Evolutionary conservation across 1,140 invertebrate genomes (phyloP).

Genomic region (Cotesia typhae): DNA sequence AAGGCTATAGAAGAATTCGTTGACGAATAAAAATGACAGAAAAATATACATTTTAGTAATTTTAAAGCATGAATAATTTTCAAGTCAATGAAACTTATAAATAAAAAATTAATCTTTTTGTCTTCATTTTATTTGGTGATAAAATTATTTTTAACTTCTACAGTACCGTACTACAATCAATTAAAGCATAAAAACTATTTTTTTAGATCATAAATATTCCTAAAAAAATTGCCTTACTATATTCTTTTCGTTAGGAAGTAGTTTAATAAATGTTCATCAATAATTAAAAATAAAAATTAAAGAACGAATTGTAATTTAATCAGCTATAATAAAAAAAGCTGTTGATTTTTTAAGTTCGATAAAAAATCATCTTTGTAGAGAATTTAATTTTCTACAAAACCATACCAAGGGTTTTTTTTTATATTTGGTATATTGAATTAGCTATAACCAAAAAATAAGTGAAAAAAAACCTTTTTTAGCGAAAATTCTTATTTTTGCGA

Average conservation of each 20-base stretch:
- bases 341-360: too few species aligned
- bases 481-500: constrained; percentile 11
- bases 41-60: neutral
- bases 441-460: constrained; percentile 3
- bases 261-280: constrained; percentile 12
- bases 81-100: too few species aligned
- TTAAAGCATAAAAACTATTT: too few species aligned
- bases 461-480: neutral
- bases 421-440: neutral
- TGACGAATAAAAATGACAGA: neutral
- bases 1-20: neutral
- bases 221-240: neutral
- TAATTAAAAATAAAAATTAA: constrained; percentile 9
- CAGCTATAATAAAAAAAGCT: too few species aligned
- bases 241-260: neutral
- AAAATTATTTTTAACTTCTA: too few species aligned
- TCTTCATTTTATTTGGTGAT: too few species aligned
- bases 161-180: too few species aligned
- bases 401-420: neutral
- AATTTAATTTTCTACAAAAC: too few species aligned
- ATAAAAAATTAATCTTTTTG: too few species aligned
- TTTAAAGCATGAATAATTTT: neutral
- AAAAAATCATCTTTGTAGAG: too few species aligned
- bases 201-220: too few species aligned
- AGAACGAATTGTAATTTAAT: neutral